Conservation (phyloP, 2,797 vertebrate species). For the Neomorphus geoffroyi region DNA sequence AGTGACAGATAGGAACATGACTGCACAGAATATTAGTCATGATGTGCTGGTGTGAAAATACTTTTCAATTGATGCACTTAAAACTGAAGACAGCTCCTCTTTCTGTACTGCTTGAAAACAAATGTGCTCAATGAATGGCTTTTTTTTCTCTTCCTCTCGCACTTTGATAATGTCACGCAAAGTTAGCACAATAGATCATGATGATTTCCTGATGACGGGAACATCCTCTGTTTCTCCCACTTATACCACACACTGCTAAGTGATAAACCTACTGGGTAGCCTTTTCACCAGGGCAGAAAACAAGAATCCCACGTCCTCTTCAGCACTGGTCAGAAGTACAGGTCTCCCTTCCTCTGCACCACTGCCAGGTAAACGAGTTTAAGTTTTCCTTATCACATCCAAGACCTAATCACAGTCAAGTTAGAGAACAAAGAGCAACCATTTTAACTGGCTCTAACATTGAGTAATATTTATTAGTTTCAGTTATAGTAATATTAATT, state of each 20-base stretch:
- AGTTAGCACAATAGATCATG: not conserved
- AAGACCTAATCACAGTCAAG: not conserved
- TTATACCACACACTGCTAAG: not conserved
- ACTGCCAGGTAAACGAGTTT: not conserved
- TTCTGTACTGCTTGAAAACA: constrained; percentile 33
- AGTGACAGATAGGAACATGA: not conserved
- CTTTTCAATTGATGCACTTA: constrained; percentile 17
- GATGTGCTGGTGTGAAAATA: constrained; percentile 36
- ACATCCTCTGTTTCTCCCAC: constrained; percentile 6
- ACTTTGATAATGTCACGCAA: constrained; percentile 30
- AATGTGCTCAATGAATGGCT: constrained; percentile 2
- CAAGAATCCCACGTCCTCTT: not conserved
- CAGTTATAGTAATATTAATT: not conserved
- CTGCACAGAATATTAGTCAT: constrained; percentile 19
- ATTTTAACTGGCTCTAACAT: not conserved
- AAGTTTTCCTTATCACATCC: not conserved
- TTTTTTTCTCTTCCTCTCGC: not conserved
- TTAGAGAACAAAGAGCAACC: not conserved
- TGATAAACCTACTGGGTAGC: not conserved
- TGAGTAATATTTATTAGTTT: not conserved
- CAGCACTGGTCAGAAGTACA: not conserved
- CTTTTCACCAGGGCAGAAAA: not conserved
- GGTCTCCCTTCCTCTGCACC: not conserved
- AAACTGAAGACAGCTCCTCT: constrained; percentile 26
- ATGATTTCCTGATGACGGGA: constrained; percentile 36